Percentiles rank a stretch among this genome's conserved stretches.
Evolutionary conservation across 2,113 vertebrate species (phyloP).

Genomic region (Girardinichthys multiradiatus): DNA sequence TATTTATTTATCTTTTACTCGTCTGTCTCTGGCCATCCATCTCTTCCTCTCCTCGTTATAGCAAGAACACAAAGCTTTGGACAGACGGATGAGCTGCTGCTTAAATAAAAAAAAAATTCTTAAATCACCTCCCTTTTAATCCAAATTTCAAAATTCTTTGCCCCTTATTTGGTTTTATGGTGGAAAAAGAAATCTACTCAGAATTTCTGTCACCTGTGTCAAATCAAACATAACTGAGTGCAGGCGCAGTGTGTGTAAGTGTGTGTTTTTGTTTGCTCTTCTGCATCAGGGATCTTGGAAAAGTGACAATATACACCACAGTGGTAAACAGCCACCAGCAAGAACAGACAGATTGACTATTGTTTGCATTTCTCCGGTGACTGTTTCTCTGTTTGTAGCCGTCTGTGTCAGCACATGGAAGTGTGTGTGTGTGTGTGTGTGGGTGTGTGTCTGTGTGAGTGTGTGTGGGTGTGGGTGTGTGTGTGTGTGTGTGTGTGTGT

Average conservation of each 20-base stretch:
- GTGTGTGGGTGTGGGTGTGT: neutral
- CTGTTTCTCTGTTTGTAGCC: slow-evolving; percentile 29
- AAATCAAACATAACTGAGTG: neutral
- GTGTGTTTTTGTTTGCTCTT: slow-evolving; percentile 5
- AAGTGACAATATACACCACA: slow-evolving; percentile 57
- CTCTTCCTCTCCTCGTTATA: slow-evolving; percentile 4
- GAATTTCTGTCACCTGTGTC: neutral
- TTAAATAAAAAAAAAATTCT: slow-evolving; percentile 11
- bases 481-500: slow-evolving; percentile 6
- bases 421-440: slow-evolving; percentile 1
- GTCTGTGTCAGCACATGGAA: slow-evolving; percentile 17
- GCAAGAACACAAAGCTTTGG: slow-evolving; percentile 32
- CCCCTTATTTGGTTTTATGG: neutral
- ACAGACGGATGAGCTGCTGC: slow-evolving; percentile 4
- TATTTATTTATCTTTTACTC: slow-evolving; percentile 36
- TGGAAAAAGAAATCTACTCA: slow-evolving; percentile 12
- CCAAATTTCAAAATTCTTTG: neutral
- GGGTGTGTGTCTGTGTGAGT: slow-evolving; percentile 19
- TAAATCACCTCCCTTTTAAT: neutral
- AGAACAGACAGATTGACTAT: slow-evolving; percentile 74
- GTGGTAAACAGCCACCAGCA: slow-evolving; percentile 72
- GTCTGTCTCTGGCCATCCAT: slow-evolving; percentile 15
- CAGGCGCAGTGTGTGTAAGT: neutral
- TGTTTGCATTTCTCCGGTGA: slow-evolving; percentile 59
- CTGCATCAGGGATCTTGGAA: slow-evolving; percentile 41